Evolutionary conservation across 2,797 vertebrate species (phyloP).

Genomic region (Xiphophorus birchmanni): DNA sequence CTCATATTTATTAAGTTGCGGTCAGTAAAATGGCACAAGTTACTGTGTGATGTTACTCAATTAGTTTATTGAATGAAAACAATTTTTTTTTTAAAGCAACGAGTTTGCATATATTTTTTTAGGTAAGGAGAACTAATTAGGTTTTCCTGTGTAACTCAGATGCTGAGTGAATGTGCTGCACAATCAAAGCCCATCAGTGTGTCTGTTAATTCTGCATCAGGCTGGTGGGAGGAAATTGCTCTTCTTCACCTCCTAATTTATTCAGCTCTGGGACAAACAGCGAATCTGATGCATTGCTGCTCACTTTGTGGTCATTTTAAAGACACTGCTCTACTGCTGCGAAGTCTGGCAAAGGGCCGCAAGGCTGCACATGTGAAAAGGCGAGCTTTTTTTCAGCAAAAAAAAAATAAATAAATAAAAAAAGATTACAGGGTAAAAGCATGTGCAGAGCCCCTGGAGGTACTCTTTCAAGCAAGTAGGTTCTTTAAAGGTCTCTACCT

Average conservation of each 20-base stretch:
- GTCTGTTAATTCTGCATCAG: conserved; percentile 1
- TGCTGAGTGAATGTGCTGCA: background rate
- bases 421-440: conserved; percentile 43
- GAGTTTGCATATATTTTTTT: too few relatives aligned
- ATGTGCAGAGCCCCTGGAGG: conserved; percentile 32
- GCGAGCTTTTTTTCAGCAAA: conserved; percentile 31
- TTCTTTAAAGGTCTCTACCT: conserved; percentile 37
- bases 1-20: too few relatives aligned
- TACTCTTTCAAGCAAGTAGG: conserved; percentile 21
- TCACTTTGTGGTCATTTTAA: conserved; percentile 29
- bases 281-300: conserved; percentile 30
- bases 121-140: too few relatives aligned
- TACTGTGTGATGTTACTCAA: too few relatives aligned
- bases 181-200: background rate
- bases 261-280: conserved; percentile 13
- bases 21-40: too few relatives aligned
- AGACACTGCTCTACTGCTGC: conserved; percentile 17
- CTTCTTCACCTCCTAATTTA: conserved; percentile 20
- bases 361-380: conserved; percentile 35
- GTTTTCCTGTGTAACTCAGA: background rate
- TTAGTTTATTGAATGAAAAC: too few relatives aligned
- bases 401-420: background rate
- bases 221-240: conserved; percentile 12
- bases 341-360: conserved; percentile 22
- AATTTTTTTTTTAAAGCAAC: too few relatives aligned